Evolutionary conservation across 2,797 vertebrate species (phyloP).

Genomic region (Dallia pectoralis): DNA sequence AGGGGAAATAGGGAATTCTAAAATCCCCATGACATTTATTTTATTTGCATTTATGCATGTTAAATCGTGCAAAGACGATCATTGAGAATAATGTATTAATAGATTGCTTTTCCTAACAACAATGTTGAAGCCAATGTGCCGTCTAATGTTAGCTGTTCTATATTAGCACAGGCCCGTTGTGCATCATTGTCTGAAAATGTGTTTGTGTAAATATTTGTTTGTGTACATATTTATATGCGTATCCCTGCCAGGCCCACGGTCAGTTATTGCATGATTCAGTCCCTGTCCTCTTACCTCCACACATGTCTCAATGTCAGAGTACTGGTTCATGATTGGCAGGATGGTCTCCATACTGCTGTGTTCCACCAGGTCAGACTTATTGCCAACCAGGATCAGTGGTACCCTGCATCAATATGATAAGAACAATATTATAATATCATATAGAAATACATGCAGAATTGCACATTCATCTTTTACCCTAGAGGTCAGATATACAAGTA

Average conservation of each 20-base stretch:
- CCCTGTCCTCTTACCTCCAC: conserved; percentile 83
- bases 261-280: conserved; percentile 8
- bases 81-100: too few relatives aligned
- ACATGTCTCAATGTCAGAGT: conserved; percentile 97
- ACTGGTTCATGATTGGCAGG: conserved; percentile 98
- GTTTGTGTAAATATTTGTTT: too few relatives aligned
- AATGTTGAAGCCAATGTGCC: too few relatives aligned
- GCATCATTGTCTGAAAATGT: background rate
- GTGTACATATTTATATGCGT: background rate
- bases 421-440: background rate
- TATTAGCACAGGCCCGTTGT: background rate
- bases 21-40: too few relatives aligned
- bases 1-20: too few relatives aligned
- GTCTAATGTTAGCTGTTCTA: too few relatives aligned
- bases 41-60: too few relatives aligned
- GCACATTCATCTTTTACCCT: too few relatives aligned
- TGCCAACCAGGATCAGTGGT: conserved; percentile 95
- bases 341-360: conserved; percentile 99
- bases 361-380: conserved; percentile 97
- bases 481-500: too few relatives aligned
- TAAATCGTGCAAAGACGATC: too few relatives aligned
- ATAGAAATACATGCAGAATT: background rate
- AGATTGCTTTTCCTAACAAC: too few relatives aligned
- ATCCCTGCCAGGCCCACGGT: background rate
- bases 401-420: conserved; percentile 72